Percentiles rank a stretch among this genome's conserved stretches.
Conservation (phyloP, 1,140 invertebrate species). For the Lepidurus arcticus region DNA sequence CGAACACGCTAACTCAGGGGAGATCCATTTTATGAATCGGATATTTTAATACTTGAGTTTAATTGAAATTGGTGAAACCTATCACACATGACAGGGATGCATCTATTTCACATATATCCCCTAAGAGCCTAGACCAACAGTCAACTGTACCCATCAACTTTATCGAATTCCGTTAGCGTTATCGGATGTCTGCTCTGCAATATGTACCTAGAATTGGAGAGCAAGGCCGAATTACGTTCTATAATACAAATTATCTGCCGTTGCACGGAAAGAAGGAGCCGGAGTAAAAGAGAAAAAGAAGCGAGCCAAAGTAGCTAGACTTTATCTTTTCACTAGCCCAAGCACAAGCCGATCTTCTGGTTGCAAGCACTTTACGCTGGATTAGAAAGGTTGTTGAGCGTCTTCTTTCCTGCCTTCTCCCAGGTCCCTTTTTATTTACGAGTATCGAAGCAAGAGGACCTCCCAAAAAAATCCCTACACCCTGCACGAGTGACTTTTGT, state of each 20-base stretch:
- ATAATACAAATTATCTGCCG: neutral
- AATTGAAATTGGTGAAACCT: too few species aligned
- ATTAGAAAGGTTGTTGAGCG: constrained; percentile 15
- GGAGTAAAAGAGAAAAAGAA: neutral
- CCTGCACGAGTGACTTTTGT: constrained; percentile 1
- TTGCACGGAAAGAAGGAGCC: neutral
- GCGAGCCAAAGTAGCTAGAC: neutral
- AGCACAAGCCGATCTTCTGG: constrained; percentile 20
- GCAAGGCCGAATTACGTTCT: neutral
- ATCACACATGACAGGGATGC: too few species aligned
- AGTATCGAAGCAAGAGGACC: neutral
- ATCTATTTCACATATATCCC: neutral
- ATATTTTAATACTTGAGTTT: too few species aligned
- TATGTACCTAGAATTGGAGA: neutral
- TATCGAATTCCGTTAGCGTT: constrained; percentile 11
- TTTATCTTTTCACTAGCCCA: constrained; percentile 6
- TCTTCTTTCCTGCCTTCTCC: constrained; percentile 8
- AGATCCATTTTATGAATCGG: too few species aligned
- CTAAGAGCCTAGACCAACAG: neutral
- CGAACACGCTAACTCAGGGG: too few species aligned
- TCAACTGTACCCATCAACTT: neutral
- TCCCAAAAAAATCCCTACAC: neutral
- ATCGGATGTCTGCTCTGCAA: neutral
- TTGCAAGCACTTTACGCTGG: constrained; percentile 18
- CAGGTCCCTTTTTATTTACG: neutral